Percentiles rank a stretch among this genome's conserved stretches.
Evolutionary conservation across 2,113 vertebrate genomes (phyloP).

Genomic region (Galbula dea): DNA sequence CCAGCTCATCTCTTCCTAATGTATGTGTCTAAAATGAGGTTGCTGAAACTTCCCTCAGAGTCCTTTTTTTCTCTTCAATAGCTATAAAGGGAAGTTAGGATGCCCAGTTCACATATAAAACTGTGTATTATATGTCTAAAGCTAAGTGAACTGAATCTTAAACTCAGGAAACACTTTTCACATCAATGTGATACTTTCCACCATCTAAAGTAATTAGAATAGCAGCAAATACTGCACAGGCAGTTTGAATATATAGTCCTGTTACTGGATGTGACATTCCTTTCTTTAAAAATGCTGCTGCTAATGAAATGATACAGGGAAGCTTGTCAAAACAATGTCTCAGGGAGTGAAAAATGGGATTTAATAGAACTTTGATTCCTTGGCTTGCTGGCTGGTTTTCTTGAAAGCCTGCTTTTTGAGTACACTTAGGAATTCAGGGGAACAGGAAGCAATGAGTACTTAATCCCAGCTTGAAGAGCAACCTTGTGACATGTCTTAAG

Average conservation of each 20-base stretch:
- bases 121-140: background rate
- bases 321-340: background rate
- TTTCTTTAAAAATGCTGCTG: background rate
- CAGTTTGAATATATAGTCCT: background rate
- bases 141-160: background rate
- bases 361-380: background rate
- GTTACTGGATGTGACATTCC: background rate
- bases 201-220: background rate
- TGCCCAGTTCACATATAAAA: background rate
- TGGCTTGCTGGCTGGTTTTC: background rate
- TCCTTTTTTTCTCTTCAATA: background rate
- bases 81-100: background rate
- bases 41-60: background rate
- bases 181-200: background rate
- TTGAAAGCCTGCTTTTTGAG: background rate
- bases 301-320: background rate
- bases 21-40: background rate
- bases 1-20: background rate
- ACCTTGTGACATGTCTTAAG: background rate
- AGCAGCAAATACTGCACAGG: background rate
- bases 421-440: background rate
- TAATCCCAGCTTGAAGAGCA: background rate
- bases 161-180: background rate
- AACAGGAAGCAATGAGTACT: background rate
- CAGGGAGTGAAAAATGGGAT: background rate